Percentiles rank a stretch among this genome's conserved stretches.
Conservation (phyloP, 92 coral and sea anemone genomes). For the Zoanthus sociatus region DNA sequence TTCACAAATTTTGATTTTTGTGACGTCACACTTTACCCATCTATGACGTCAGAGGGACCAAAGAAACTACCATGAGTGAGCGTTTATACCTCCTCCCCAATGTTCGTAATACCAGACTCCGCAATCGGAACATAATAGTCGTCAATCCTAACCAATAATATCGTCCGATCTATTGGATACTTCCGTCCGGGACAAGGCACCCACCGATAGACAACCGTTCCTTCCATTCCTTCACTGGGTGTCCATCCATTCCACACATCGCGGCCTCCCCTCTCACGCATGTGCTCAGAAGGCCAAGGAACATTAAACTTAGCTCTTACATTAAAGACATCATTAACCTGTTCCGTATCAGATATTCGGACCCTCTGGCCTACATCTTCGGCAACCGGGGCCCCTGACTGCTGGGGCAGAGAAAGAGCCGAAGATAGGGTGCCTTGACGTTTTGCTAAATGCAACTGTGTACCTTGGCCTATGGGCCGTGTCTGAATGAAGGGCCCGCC, state of each 20-base stretch:
- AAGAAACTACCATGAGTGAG: background rate
- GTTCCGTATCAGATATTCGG: conserved; percentile 73
- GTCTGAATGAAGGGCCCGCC: conserved; percentile 66
- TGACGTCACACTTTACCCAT: too few species aligned
- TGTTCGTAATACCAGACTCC: conserved; percentile 77
- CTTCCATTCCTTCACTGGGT: conserved; percentile 86
- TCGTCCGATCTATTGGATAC: conserved; percentile 82
- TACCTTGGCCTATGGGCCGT: conserved; percentile 47
- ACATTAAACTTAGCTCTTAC: conserved; percentile 81
- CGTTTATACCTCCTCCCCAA: conserved; percentile 71
- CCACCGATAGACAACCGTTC: conserved; percentile 88
- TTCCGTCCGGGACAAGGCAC: conserved; percentile 74
- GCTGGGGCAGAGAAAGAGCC: conserved; percentile 66
- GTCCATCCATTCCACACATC: conserved; percentile 86
- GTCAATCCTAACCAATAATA: conserved; percentile 78
- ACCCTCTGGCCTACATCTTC: conserved; percentile 78
- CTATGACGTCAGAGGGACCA: background rate
- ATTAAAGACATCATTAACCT: conserved; percentile 78
- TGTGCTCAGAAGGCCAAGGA: conserved; percentile 90
- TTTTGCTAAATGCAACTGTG: conserved; percentile 67
- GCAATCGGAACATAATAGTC: conserved; percentile 86
- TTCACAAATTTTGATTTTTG: too few species aligned
- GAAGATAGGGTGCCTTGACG: conserved; percentile 77
- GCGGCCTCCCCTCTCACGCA: conserved; percentile 85
- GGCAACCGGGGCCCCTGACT: conserved; percentile 60